These are phyloP conservation scores for Styela plicata DNA, from an alignment of 23 tunicate species.

Conservation along the genomic window DNA sequence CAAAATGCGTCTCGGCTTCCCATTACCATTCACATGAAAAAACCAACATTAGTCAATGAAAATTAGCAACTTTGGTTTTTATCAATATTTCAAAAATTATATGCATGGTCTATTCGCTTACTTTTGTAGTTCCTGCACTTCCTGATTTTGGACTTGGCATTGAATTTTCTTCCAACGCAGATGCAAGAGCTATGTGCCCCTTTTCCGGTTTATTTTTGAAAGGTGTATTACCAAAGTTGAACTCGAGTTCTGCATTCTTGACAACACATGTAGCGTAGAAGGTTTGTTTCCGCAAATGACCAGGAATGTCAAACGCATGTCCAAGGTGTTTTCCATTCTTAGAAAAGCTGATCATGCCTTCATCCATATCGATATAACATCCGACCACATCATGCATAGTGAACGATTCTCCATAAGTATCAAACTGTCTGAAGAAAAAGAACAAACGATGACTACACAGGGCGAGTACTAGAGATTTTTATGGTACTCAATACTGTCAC, in stretches of 20 bases:
- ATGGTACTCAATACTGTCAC: no score
- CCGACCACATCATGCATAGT: conserved; percentile 89
- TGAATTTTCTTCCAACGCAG: conserved; percentile 37
- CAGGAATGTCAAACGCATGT: conserved; percentile 97
- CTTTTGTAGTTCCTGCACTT: background rate
- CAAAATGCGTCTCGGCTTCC: no score
- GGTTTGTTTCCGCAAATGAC: conserved; percentile 37
- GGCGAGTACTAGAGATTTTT: no score
- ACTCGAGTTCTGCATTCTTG: conserved; percentile 82
- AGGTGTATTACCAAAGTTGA: conserved; percentile 67
- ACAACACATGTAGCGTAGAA: conserved; percentile 88
- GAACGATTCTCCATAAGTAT: conserved; percentile 92
- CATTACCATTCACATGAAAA: no score
- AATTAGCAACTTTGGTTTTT: no score
- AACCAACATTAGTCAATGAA: no score
- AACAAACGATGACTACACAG: no score
- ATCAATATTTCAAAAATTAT: no score
- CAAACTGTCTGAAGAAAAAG: conserved; percentile 59
- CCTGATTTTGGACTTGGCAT: conserved; percentile 13
- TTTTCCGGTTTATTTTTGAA: conserved; percentile 59
- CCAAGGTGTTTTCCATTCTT: conserved; percentile 86
- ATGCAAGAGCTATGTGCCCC: conserved; percentile 49
- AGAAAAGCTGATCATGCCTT: conserved; percentile 64
- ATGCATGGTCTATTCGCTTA: no score
- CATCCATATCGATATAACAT: conserved; percentile 70